Evolutionary conservation across 2,797 vertebrate genomes (phyloP), one percentile per base, ranked within the genome.

Genomic region (Leuciscus waleckii): DNA sequence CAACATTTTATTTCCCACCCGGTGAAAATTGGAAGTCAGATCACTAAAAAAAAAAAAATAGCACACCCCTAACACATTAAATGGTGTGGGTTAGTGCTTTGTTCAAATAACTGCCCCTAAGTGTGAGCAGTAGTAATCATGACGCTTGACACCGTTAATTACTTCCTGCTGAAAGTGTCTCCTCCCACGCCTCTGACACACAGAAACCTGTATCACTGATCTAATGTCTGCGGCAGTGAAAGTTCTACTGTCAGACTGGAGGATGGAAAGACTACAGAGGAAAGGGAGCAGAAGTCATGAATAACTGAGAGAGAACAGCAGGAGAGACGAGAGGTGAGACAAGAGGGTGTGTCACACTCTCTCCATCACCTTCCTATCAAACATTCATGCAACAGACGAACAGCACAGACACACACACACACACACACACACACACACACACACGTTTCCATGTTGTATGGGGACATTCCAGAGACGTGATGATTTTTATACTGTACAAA

Each of bases 261-360:
- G 56, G 65, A 79, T 73, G 71, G 71, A 90, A 86, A 91, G 89
- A 93, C 80, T 88, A 91, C 88, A 82, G 88, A 90, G 89, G 89
- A 83, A 77, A 82, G 61, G 14, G 43, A 79, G 41, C 51, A 41
- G 67, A 70, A 37, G 89, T 94, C 89, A 93, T 94, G 86, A 94
- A 95, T 93, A 93, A 93, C 79, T 81, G 23, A 91, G 32, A 39
- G n/a, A 46, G 77, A 79, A 65, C 41, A 67, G 77, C 41, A 65
- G 79, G 51, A 49, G 70, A 79, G 91, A 93, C 92, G 89, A 93
- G 88, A 93, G 87, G 85, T 87, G 90, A 94, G 93, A 93, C 94
- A 81, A 88, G 90, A 91, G 89, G 92, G 92, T 86, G 89, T 89
- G 91, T 88, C 80, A 67, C 81, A 46, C 79, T 67, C 83, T 74